Conservation (phyloP, 2,113 vertebrate genomes). For the Shinisaurus crocodilurus region DNA sequence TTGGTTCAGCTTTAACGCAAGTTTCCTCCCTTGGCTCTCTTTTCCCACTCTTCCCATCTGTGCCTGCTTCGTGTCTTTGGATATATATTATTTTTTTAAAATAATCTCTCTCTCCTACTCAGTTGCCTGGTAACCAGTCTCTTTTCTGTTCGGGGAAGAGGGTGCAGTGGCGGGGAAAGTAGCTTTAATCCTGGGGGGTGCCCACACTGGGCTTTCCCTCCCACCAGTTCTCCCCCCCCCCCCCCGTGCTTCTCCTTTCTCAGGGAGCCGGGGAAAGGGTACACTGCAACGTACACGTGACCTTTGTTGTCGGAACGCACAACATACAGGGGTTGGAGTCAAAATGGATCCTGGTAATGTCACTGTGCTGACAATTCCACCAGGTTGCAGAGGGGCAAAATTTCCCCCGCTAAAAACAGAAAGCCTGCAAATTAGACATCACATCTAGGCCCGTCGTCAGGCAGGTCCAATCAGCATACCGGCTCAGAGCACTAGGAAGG, state of each 20-base stretch:
- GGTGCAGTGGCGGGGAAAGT: conserved; percentile 7
- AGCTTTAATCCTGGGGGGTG: conserved; percentile 3
- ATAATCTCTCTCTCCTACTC: not conserved
- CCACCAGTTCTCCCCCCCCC: not conserved
- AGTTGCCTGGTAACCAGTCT: conserved; percentile 33
- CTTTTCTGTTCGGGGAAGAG: conserved; percentile 13
- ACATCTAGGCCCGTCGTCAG: not conserved
- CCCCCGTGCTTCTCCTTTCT: not conserved
- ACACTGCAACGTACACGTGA: not conserved
- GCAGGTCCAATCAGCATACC: not conserved
- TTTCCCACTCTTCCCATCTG: conserved; percentile 5
- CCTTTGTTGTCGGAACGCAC: not conserved
- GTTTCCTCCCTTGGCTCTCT: not conserved
- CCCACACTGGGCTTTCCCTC: conserved; percentile 13
- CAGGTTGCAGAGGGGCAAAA: not conserved
- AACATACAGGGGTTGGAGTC: no score
- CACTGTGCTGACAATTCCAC: not conserved
- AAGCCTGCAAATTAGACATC: not conserved
- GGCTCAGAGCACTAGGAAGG: not conserved
- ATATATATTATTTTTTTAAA: not conserved
- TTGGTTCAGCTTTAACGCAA: not conserved
- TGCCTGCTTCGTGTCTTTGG: conserved; percentile 4
- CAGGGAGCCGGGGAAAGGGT: not conserved
- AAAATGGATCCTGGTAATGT: not conserved
- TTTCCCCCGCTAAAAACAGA: not conserved